Percentiles rank a stretch among this genome's conserved stretches.
phyloP scores from a whole-genome alignment of 1,140 invertebrate species.

The Ceratina calcarata region DNA sequence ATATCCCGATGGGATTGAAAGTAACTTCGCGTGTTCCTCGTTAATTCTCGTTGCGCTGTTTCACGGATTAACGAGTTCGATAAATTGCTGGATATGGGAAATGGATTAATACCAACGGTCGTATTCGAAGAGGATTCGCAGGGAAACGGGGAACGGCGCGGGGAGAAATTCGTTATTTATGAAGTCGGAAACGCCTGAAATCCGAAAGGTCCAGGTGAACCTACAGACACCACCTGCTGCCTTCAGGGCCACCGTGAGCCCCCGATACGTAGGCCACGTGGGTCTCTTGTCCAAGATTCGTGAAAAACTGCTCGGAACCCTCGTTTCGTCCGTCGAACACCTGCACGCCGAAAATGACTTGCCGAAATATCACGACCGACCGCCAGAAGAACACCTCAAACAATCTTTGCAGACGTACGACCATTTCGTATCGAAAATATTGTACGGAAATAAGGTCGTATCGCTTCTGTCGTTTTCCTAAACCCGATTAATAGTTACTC shows the following conservation, averaged over 20 bases:
- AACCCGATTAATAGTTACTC: neutral
- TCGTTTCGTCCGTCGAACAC: constrained; percentile 41
- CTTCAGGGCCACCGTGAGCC: constrained; percentile 41
- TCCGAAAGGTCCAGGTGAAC: constrained; percentile 64
- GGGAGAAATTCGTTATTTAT: constrained; percentile 61
- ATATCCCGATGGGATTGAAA: neutral
- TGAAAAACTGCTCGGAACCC: constrained; percentile 56
- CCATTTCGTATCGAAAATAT: too few relatives aligned
- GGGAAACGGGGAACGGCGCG: neutral
- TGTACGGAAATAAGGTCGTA: too few relatives aligned
- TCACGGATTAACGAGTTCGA: constrained; percentile 13
- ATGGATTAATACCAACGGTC: constrained; percentile 49
- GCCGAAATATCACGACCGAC: constrained; percentile 32
- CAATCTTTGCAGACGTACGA: too few relatives aligned
- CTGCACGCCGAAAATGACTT: constrained; percentile 51
- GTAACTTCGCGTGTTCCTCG: constrained; percentile 5
- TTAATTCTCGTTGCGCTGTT: constrained; percentile 8
- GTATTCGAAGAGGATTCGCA: neutral
- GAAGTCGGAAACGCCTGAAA: constrained; percentile 61
- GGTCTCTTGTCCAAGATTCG: constrained; percentile 36
- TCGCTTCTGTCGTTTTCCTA: too few relatives aligned
- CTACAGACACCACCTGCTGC: constrained; percentile 69
- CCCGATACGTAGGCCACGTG: constrained; percentile 44
- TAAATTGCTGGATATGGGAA: constrained; percentile 9
- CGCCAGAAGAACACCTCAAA: neutral